These are phyloP conservation scores for Drosophila setifemur DNA, from an alignment of 1,140 invertebrate species.

Conservation along the genomic window DNA sequence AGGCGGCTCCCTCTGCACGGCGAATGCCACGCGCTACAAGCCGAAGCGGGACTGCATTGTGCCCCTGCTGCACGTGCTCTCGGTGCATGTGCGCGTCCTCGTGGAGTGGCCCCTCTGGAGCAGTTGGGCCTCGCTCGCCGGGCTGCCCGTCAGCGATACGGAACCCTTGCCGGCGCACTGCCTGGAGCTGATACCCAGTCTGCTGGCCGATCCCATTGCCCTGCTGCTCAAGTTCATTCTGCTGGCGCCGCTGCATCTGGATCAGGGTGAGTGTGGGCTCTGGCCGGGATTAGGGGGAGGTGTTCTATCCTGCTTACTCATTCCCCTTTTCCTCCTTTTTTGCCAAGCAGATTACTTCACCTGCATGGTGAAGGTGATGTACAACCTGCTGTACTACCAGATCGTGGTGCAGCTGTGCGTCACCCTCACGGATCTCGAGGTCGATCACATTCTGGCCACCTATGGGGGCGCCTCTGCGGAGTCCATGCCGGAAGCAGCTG, in stretches of 20 bases:
- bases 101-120: slow-evolving; percentile 87
- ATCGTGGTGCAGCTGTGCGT: slow-evolving; percentile 88
- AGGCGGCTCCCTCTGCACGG: slow-evolving; percentile 88
- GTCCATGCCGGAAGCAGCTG: neutral
- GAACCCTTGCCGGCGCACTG: slow-evolving; percentile 76
- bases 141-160: slow-evolving; percentile 76
- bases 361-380: slow-evolving; percentile 92
- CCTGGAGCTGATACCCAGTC: slow-evolving; percentile 79
- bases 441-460: slow-evolving; percentile 75
- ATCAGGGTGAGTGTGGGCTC: slow-evolving; percentile 87
- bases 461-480: slow-evolving; percentile 15
- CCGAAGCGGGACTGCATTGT: slow-evolving; percentile 95
- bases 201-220: slow-evolving; percentile 92
- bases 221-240: slow-evolving; percentile 94
- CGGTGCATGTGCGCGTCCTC: slow-evolving; percentile 90
- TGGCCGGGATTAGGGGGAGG: neutral
- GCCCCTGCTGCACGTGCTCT: slow-evolving; percentile 93
- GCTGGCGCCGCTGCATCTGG: slow-evolving; percentile 91
- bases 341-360: slow-evolving; percentile 94
- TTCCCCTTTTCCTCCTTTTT: neutral
- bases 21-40: slow-evolving; percentile 85
- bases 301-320: neutral
- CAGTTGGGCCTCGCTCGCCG: slow-evolving; percentile 86
- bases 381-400: slow-evolving; percentile 95
- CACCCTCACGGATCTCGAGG: slow-evolving; percentile 84